Evolutionary conservation across 1,140 invertebrate species (phyloP).

Genomic region (Lanistes nyassanus): DNA sequence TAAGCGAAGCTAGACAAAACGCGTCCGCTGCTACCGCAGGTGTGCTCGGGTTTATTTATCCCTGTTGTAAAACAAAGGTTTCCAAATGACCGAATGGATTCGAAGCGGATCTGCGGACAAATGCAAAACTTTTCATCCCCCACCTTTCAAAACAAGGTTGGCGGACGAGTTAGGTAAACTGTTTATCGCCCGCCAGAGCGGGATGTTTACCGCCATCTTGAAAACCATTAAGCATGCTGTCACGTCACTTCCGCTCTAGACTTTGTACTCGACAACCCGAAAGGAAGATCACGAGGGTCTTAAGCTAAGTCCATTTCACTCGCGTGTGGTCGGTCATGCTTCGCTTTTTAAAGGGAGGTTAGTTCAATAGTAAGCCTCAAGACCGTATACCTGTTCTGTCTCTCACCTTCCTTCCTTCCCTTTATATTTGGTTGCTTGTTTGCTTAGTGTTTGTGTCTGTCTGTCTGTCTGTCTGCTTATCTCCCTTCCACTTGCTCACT

Average conservation of each 20-base stretch:
- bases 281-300: too few relatives aligned
- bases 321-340: constrained; percentile 20
- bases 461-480: not conserved
- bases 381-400: constrained; percentile 12
- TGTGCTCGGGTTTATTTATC: constrained; percentile 17
- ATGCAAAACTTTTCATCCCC: constrained; percentile 17
- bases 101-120: constrained; percentile 16
- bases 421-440: too few relatives aligned
- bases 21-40: not conserved
- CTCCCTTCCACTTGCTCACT: constrained; percentile 2
- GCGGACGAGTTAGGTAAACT: constrained; percentile 21
- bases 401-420: not conserved
- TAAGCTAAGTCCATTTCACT: too few relatives aligned
- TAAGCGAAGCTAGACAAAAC: constrained; percentile 8
- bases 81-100: not conserved
- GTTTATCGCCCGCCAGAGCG: constrained; percentile 6
- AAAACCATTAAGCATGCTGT: constrained; percentile 28
- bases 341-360: too few relatives aligned
- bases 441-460: too few relatives aligned
- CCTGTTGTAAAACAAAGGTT: constrained; percentile 26
- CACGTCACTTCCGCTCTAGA: constrained; percentile 25
- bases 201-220: constrained; percentile 22
- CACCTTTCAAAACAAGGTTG: constrained; percentile 18
- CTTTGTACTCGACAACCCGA: constrained; percentile 2
- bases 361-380: too few relatives aligned